A percentile compares a stretch with the other conserved stretches of the same genome.
phyloP scores from a whole-genome alignment of 2,888 invertebrate genomes.

The Dynastes grantii region DNA sequence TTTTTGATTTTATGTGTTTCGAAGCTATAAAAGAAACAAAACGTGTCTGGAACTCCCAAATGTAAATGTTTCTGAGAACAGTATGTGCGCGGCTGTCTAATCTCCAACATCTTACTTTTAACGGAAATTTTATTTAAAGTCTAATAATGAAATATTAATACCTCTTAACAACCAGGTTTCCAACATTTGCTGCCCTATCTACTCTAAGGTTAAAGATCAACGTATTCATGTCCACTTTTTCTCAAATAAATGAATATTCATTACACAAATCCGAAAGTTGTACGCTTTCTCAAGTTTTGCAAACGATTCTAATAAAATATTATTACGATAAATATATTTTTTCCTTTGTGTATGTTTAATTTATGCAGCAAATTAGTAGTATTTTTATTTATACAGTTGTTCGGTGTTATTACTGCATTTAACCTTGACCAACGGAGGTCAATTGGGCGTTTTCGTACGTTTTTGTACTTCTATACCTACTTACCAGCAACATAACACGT shows the following conservation, averaged over 20 bases:
- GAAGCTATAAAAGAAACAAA: no score
- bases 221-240: neutral
- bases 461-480: neutral
- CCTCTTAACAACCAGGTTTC: no score
- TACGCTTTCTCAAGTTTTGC: neutral
- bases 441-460: slow-evolving; percentile 5
- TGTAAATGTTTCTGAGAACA: no score
- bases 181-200: neutral
- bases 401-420: neutral
- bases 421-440: neutral
- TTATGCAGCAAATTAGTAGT: slow-evolving; percentile 2
- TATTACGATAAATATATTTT: neutral
- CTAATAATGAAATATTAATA: no score
- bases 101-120: no score
- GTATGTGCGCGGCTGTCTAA: no score
- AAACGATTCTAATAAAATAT: no score
- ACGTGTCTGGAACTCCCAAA: no score
- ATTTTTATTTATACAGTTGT: neutral
- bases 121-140: no score
- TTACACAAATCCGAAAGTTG: neutral
- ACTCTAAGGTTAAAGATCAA: slow-evolving; percentile 23
- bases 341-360: neutral
- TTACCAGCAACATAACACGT: neutral
- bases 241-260: neutral
- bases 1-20: no score